Percentiles rank a stretch among this genome's conserved stretches.
Conservation (phyloP, 92 coral and sea anemone species). For the Diadumene lineata region DNA sequence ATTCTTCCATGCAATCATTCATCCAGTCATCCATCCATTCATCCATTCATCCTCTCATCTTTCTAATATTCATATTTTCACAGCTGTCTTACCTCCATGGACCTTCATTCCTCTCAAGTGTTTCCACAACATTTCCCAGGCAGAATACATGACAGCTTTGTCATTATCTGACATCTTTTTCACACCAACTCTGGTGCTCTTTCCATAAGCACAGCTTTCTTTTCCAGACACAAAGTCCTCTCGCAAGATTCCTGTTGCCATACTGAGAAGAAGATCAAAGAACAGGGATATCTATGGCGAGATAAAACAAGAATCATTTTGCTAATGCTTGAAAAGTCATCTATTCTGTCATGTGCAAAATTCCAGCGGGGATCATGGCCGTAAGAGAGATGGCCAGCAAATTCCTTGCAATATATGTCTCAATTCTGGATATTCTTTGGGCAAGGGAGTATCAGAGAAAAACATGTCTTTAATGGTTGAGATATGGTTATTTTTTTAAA, state of each 20-base stretch:
- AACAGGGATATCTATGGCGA: constrained; percentile 66
- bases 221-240: constrained; percentile 79
- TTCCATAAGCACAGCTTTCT: constrained; percentile 81
- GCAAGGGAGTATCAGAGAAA: no score
- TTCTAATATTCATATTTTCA: no score
- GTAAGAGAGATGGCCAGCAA: neutral
- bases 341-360: no score
- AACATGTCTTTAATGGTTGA: no score
- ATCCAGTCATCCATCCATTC: neutral
- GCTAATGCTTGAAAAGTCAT: neutral
- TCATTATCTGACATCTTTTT: constrained; percentile 61
- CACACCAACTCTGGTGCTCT: constrained; percentile 75
- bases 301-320: neutral
- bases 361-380: neutral
- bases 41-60: neutral
- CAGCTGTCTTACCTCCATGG: constrained; percentile 57
- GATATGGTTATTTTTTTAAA: no score
- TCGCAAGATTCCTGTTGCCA: constrained; percentile 77
- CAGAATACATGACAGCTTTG: constrained; percentile 61
- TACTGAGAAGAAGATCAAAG: constrained; percentile 77
- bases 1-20: neutral
- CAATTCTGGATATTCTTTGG: no score
- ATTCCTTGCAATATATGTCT: no score
- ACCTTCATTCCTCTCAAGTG: constrained; percentile 71
- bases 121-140: constrained; percentile 68